Percentiles rank a stretch among this genome's conserved stretches.
These are phyloP conservation scores for Bufo bufo DNA, from an alignment of 2,113 vertebrate species.

Conservation along the genomic window DNA sequence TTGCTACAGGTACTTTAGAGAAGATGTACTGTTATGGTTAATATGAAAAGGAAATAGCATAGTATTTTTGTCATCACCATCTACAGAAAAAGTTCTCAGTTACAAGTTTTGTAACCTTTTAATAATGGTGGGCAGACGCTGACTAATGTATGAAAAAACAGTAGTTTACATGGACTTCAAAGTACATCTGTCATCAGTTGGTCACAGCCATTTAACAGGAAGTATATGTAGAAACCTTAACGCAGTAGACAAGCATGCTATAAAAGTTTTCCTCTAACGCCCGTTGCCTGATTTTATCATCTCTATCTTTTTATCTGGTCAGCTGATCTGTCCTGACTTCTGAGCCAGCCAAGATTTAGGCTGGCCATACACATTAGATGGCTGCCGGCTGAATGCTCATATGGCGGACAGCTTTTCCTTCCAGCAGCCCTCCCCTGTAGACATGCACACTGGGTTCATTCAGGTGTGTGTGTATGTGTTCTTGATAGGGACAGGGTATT, in stretches of 20 bases:
- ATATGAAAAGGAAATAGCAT: conserved; percentile 34
- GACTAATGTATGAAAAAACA: not conserved
- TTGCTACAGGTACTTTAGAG: conserved; percentile 25
- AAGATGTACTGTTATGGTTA: conserved; percentile 22
- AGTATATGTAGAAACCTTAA: not conserved
- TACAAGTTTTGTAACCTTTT: not conserved
- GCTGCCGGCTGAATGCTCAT: too few relatives aligned
- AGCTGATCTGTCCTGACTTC: not conserved
- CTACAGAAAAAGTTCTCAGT: not conserved
- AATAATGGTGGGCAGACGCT: not conserved
- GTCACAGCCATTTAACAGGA: not conserved
- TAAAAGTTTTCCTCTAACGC: too few relatives aligned
- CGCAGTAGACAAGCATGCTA: not conserved
- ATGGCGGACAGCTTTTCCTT: too few relatives aligned
- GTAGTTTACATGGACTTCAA: not conserved
- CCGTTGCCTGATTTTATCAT: not conserved
- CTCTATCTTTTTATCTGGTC: not conserved
- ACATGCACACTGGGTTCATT: too few relatives aligned
- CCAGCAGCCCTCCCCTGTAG: too few relatives aligned
- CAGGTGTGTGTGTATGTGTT: too few relatives aligned
- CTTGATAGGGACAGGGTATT: too few relatives aligned
- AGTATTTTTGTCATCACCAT: conserved; percentile 3
- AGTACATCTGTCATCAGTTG: not conserved
- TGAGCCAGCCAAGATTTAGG: not conserved
- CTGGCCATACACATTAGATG: not conserved